phyloP scores from a whole-genome alignment of 2,797 vertebrate species.

The Gadopsis marmoratus region DNA sequence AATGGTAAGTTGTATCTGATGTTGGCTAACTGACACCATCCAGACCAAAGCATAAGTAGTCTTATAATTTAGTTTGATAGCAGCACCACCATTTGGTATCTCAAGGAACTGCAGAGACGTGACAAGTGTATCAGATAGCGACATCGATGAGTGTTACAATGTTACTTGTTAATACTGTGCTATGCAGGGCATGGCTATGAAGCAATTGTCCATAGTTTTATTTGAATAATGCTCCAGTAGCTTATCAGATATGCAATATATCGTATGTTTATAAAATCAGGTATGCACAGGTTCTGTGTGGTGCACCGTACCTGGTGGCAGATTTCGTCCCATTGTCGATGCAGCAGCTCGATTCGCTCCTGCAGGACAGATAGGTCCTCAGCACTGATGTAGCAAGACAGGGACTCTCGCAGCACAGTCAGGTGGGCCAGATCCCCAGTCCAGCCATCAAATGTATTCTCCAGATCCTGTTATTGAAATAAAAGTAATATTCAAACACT shows the following conservation, averaged over 20 bases:
- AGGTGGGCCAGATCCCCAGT: constrained; percentile 91
- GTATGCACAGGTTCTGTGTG: not conserved
- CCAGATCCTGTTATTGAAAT: constrained; percentile 88
- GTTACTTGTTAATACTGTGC: not conserved
- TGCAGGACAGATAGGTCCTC: constrained; percentile 93
- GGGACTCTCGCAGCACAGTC: constrained; percentile 87
- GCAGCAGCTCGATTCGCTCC: constrained; percentile 93
- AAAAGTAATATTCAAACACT: not conserved
- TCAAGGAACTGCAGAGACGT: constrained; percentile 36
- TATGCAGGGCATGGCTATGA: not conserved
- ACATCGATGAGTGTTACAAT: not conserved
- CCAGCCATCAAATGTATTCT: constrained; percentile 93
- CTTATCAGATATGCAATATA: not conserved
- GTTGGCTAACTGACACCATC: not conserved
- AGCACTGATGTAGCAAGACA: constrained; percentile 87
- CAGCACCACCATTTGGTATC: constrained; percentile 40
- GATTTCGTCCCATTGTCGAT: constrained; percentile 97
- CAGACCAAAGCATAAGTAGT: not conserved
- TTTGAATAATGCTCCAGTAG: not conserved
- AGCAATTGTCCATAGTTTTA: not conserved
- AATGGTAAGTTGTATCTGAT: not conserved
- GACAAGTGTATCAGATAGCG: not conserved
- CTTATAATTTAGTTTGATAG: constrained; percentile 14
- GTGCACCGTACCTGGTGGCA: constrained; percentile 91
- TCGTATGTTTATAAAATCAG: not conserved